Evolutionary conservation across 2,113 vertebrate genomes (phyloP), one percentile per base, ranked within the genome.

Genomic region (Microtus richardsoni): DNA sequence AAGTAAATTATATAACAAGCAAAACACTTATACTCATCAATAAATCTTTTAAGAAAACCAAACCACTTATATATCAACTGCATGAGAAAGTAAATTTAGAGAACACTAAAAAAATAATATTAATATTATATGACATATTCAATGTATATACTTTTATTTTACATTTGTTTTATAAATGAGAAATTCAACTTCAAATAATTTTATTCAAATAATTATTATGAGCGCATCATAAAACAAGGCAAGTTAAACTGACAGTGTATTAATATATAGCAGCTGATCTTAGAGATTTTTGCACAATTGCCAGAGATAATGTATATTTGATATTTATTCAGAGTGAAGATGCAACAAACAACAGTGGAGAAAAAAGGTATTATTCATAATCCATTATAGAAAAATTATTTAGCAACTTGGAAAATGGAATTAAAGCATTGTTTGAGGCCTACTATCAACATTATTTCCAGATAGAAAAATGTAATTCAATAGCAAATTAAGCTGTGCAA

Each of bases 341-440:
- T 66, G 9, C 10, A 89, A 78, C 9, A 94, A 66, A 47, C 82
- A 66, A 11, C 13, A 78, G 1, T 5, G 14, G 47, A 79, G 30
- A 88, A 86, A 36, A 21, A 92, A 68, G 30, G 1, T 13, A 14
- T 5, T 93, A 7, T 79, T 88, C 21, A 49, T 64, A 96, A 83
- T 84, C 82, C 49, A 7, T 21, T 36, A 44, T 33, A 22, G 19
- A 92, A 74, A 1, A 91, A 73, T 5, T 41, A 73, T 12, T 64
- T 77, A 71, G 33, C 1, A 88, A 88, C 74, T 75, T 95, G 17
- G 22, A 52, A n/a, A 44, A 58, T 89, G 28, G 33, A 96, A 41
- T 24, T 73, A 94, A 94, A 93, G 26, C 16, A 10, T 91, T 49
- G 86, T 14, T 93, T 95, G 79, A 74, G 60, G 30, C 12, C 17